These are phyloP conservation scores for Dolichallabes microphthalmus DNA, from an alignment of 2,113 vertebrate genomes.

Conservation along the genomic window DNA sequence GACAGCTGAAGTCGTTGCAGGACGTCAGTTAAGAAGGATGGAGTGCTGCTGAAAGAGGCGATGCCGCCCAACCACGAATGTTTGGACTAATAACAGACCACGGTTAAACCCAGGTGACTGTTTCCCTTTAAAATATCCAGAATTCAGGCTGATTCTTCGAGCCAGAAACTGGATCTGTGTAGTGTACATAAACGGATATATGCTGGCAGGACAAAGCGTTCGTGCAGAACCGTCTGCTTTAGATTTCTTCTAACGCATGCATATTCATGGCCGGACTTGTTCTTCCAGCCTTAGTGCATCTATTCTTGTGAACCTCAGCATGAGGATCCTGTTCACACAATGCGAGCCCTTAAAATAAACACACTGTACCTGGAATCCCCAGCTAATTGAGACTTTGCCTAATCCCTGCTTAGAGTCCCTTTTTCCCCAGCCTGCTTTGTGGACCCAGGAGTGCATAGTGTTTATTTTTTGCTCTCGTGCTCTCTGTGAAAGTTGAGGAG, in stretches of 20 bases:
- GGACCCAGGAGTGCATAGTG: slow-evolving; percentile 65
- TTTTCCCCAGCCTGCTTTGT: slow-evolving; percentile 57
- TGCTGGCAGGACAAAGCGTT: background rate
- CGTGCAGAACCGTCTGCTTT: slow-evolving; percentile 8
- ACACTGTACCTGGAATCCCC: slow-evolving; percentile 69
- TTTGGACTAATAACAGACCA: slow-evolving; percentile 22
- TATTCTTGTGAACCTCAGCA: slow-evolving; percentile 20
- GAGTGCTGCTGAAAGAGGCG: background rate
- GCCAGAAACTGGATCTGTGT: slow-evolving; percentile 25
- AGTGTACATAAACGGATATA: slow-evolving; percentile 6
- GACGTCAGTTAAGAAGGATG: background rate
- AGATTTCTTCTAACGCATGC: background rate
- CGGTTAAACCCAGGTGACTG: slow-evolving; percentile 16
- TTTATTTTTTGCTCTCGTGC: slow-evolving; percentile 72
- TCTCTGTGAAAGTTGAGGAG: slow-evolving; percentile 22
- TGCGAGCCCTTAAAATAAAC: slow-evolving; percentile 69
- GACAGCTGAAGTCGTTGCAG: background rate
- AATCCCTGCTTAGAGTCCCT: slow-evolving; percentile 73
- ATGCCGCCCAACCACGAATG: background rate
- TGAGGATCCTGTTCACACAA: slow-evolving; percentile 43
- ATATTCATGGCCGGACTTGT: background rate
- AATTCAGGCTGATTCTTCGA: slow-evolving; percentile 6
- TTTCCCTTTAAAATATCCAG: slow-evolving; percentile 47
- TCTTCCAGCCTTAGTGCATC: background rate
- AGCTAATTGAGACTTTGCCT: slow-evolving; percentile 78